Conservation (phyloP, 1,140 invertebrate species). For the Achroia grisella region DNA sequence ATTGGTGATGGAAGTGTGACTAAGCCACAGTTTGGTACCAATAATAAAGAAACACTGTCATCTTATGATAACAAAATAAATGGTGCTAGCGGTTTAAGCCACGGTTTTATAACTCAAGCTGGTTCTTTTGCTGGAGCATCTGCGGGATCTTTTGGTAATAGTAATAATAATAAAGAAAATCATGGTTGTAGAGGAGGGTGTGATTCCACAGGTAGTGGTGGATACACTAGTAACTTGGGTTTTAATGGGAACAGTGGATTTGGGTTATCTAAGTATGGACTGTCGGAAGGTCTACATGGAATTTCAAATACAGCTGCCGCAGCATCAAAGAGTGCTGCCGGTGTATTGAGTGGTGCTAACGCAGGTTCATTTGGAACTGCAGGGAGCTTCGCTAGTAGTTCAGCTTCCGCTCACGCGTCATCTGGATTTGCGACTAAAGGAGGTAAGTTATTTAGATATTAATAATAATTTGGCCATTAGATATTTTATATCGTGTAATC, state of each 20-base stretch:
- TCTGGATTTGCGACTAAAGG: slow-evolving; percentile 46
- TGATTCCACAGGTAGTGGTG: slow-evolving; percentile 3
- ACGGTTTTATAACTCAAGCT: background rate
- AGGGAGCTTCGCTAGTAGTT: slow-evolving; percentile 38
- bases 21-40: background rate
- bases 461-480: no score
- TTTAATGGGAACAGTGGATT: background rate
- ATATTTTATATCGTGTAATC: no score
- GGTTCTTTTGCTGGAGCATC: slow-evolving; percentile 16
- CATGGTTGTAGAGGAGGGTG: slow-evolving; percentile 19
- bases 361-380: slow-evolving; percentile 20
- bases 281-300: slow-evolving; percentile 5
- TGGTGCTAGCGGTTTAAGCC: background rate
- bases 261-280: slow-evolving; percentile 10
- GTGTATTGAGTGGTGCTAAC: slow-evolving; percentile 17
- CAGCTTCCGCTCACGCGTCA: slow-evolving; percentile 46
- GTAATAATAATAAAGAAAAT: slow-evolving; percentile 8
- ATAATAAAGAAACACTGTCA: background rate
- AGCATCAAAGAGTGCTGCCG: slow-evolving; percentile 35
- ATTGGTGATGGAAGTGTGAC: background rate
- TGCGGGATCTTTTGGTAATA: slow-evolving; percentile 24
- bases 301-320: slow-evolving; percentile 18
- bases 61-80: background rate
- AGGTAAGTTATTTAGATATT: slow-evolving; percentile 26
- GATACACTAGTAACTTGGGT: slow-evolving; percentile 1